Base-by-base conservation (phyloP, 2,888 invertebrate genomes). In the Exephanes ischioxanthus region DNA sequence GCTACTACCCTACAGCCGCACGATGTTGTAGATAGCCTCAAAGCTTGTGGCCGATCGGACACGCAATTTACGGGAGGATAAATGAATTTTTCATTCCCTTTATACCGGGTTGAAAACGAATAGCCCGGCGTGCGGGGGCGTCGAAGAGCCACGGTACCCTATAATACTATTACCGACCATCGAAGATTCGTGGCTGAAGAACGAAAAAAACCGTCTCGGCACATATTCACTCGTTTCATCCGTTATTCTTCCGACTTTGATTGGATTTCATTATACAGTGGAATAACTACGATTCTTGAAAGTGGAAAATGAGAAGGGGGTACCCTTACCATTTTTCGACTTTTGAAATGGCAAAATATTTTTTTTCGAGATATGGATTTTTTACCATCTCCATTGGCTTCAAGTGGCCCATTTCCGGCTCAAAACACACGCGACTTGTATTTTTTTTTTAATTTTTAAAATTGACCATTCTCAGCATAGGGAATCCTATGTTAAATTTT, bases 81-180 rank as follows among this genome's bases (percentile, higher is more conserved):
- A 85, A 87, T 85, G 87, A 85, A 87, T 87, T 87, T 87, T 85
- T 85, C 73, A 83, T 75, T 85, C 61, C 72, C 68, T 81, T 71
- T 75, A 45, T 45, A 68, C 67, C 55, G 66, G 53, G 75, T 81
- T 22, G 75, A 71, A 76, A 85, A 79, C 70, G 70, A 85, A 82
- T 75, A 61, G 79, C 68, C 71, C 30, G 45, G 41, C 19, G 6
- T 3, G n/a, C 41, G n/a, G 19, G 67, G 41, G 67, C 19, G 67
- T 67, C 19, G 67, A 41, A 67, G 67, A 37, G 11, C 22, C n/a
- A 19, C 37, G 3, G 41, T 67, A 41, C 9, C 16, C 9, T n/a
- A 22, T 9, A 67, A 67, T 22, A 55, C 55, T 55, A 55, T 22
- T 55, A 22, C 55, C 55, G n/a, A 55, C 55, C 55, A 22, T 55